These are phyloP conservation scores for Diorhabda elongata DNA, from an alignment of 1,140 invertebrate genomes.

Conservation along the genomic window DNA sequence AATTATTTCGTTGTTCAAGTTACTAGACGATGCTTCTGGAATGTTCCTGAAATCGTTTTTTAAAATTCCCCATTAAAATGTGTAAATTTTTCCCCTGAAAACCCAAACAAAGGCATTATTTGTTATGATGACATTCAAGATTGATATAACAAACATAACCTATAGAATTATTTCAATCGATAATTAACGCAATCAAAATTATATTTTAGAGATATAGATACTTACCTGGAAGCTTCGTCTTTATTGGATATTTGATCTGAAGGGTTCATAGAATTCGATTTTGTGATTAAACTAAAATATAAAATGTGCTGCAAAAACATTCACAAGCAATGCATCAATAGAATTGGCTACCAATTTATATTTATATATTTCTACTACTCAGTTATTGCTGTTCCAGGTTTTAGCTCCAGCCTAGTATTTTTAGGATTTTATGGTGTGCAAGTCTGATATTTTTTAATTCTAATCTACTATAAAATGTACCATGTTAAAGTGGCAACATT, in stretches of 20 bases:
- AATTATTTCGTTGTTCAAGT: conserved; percentile 24
- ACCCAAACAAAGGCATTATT: conserved; percentile 21
- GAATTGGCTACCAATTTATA: too few species aligned
- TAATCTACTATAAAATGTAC: too few species aligned
- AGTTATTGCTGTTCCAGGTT: too few species aligned
- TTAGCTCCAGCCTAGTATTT: too few species aligned
- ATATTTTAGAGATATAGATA: not conserved
- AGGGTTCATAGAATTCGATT: conserved; percentile 45
- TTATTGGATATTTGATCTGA: conserved; percentile 34
- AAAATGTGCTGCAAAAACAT: conserved; percentile 9
- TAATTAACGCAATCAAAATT: conserved; percentile 6
- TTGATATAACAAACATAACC: conserved; percentile 38
- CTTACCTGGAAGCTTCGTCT: conserved; percentile 47
- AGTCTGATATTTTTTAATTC: too few species aligned
- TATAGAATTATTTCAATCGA: conserved; percentile 5
- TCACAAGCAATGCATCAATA: not conserved
- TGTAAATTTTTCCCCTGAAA: conserved; percentile 7
- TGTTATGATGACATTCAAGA: conserved; percentile 37
- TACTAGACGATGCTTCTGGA: conserved; percentile 46
- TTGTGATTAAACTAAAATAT: conserved; percentile 16
- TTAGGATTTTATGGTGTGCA: too few species aligned
- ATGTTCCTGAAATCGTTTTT: conserved; percentile 33
- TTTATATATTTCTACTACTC: too few species aligned
- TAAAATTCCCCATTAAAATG: conserved; percentile 16
- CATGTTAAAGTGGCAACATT: too few species aligned